phyloP scores from a whole-genome alignment of 1,140 invertebrate species.

The Contarinia nasturtii region DNA sequence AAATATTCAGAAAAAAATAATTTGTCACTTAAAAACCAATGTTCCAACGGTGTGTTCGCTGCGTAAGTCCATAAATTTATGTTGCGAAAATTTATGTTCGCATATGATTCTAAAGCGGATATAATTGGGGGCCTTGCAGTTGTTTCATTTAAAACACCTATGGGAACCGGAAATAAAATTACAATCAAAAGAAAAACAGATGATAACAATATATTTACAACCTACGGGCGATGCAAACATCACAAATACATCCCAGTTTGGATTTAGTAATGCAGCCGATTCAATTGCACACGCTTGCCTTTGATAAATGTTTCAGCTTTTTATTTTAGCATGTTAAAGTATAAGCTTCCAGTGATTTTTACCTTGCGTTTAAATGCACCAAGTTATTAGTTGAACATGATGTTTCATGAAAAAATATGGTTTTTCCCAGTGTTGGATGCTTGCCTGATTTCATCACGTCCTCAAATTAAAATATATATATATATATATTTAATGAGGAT shows the following conservation, averaged over 20 bases:
- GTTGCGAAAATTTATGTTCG: slow-evolving; percentile 35
- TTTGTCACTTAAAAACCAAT: slow-evolving; percentile 31
- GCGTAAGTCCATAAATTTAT: slow-evolving; percentile 35
- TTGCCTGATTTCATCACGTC: neutral
- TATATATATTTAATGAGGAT: too few relatives aligned
- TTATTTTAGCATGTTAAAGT: slow-evolving; percentile 16
- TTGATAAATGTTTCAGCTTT: slow-evolving; percentile 23
- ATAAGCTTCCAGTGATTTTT: slow-evolving; percentile 6
- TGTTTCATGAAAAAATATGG: slow-evolving; percentile 38
- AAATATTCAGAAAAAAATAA: slow-evolving; percentile 32
- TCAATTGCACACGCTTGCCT: slow-evolving; percentile 47
- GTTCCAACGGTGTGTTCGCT: slow-evolving; percentile 34
- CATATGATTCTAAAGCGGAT: slow-evolving; percentile 28
- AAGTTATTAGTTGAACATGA: slow-evolving; percentile 16
- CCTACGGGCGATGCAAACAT: slow-evolving; percentile 28
- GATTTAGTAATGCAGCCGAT: slow-evolving; percentile 40
- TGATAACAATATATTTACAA: slow-evolving; percentile 19
- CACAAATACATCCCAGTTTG: slow-evolving; percentile 31
- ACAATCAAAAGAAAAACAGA: slow-evolving; percentile 60
- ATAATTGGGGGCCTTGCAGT: slow-evolving; percentile 12
- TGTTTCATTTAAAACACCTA: slow-evolving; percentile 10
- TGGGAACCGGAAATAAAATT: slow-evolving; percentile 59
- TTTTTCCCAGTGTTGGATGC: slow-evolving; percentile 22
- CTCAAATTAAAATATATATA: too few relatives aligned
- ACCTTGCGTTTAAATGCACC: neutral